A percentile compares a stretch with the other conserved stretches of the same genome.
phyloP scores from a whole-genome alignment of 2,113 vertebrate species.

The Marmota monax region DNA sequence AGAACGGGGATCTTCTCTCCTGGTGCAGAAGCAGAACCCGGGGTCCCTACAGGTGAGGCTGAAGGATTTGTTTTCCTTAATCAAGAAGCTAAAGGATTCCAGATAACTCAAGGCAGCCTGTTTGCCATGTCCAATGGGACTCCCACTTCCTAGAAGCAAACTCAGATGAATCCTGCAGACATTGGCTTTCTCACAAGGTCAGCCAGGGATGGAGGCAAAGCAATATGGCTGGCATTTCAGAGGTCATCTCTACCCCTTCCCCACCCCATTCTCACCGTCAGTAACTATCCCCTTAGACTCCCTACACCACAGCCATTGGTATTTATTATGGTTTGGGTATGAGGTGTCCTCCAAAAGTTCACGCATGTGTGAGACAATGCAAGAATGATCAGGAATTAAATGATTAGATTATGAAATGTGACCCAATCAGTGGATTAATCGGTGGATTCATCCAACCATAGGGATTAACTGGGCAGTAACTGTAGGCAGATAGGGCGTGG shows the following conservation, averaged over 20 bases:
- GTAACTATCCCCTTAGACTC: background rate
- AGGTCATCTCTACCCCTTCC: background rate
- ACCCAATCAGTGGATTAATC: too few species aligned
- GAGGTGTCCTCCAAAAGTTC: too few species aligned
- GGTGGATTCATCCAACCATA: too few species aligned
- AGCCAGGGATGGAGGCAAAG: background rate
- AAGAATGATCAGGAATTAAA: too few species aligned
- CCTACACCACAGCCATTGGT: background rate
- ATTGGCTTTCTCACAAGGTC: background rate
- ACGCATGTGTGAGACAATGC: too few species aligned
- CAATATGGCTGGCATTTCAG: accelerated
- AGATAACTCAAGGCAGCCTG: background rate
- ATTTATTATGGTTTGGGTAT: too few species aligned
- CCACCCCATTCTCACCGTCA: background rate
- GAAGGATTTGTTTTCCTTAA: background rate
- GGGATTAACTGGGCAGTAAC: too few species aligned
- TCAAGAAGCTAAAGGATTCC: background rate
- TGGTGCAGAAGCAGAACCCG: accelerated
- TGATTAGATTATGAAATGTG: too few species aligned
- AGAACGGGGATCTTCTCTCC: background rate
- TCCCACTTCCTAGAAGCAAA: background rate
- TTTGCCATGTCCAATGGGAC: background rate
- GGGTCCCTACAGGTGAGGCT: background rate
- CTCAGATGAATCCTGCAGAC: background rate
- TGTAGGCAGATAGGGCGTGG: too few species aligned